Conservation (phyloP, 2,797 vertebrate genomes). For the Urocyon cinereoargenteus region DNA sequence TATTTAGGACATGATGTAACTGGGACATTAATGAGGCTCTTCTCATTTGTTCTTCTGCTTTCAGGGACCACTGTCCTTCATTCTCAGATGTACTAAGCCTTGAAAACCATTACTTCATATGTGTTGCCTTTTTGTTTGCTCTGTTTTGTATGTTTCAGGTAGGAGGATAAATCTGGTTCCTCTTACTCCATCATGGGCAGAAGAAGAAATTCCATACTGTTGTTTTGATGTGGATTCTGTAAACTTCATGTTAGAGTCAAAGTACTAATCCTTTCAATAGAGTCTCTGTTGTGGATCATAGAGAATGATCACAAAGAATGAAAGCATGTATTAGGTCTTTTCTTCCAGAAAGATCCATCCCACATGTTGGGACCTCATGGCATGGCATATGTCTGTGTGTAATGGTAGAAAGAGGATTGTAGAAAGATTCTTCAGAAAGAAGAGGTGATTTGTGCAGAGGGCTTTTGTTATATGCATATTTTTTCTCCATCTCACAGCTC, state of each 20-base stretch:
- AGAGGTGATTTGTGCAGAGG: not conserved
- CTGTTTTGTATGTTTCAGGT: not conserved
- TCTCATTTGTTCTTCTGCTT: not conserved
- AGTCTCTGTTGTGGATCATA: not conserved
- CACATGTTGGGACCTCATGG: not conserved
- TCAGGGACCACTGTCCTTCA: not conserved
- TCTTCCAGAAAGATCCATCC: not conserved
- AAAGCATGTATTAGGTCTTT: not conserved
- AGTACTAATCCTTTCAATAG: not conserved
- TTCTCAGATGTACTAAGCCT: not conserved
- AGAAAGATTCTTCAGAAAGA: not conserved
- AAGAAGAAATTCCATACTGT: not conserved
- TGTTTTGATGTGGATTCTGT: constrained; percentile 25
- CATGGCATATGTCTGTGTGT: not conserved
- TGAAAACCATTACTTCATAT: not conserved
- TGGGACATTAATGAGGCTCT: not conserved
- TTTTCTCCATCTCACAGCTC: not conserved
- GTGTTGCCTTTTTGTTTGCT: not conserved
- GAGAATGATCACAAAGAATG: not conserved
- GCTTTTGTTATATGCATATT: not conserved
- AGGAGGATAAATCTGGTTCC: not conserved
- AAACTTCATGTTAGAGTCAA: not conserved
- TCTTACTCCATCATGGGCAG: not conserved
- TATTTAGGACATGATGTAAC: not conserved
- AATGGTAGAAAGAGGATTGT: not conserved